Percentiles rank a stretch among this genome's conserved stretches.
Evolutionary conservation across 2,113 vertebrate genomes (phyloP).

Genomic region (Periophthalmodon schlosseri): DNA sequence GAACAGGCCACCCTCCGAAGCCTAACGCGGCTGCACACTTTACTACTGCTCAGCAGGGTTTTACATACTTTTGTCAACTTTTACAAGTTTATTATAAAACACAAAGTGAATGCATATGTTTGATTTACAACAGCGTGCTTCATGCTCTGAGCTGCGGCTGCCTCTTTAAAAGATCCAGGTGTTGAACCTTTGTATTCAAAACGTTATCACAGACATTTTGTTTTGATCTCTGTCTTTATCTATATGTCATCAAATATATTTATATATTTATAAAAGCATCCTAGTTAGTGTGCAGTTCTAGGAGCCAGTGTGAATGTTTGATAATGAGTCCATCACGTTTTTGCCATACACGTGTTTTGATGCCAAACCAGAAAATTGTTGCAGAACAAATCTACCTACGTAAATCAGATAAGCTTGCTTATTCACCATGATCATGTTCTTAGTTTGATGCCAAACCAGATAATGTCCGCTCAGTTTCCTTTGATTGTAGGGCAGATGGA

Average conservation of each 20-base stretch:
- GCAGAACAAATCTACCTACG: too few relatives aligned
- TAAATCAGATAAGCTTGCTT: neutral
- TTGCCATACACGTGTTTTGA: too few relatives aligned
- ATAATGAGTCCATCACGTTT: too few relatives aligned
- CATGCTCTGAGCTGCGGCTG: slow-evolving; percentile 17
- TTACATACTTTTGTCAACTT: slow-evolving; percentile 46
- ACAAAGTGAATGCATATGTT: slow-evolving; percentile 29
- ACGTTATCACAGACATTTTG: slow-evolving; percentile 8
- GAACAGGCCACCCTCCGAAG: slow-evolving; percentile 10
- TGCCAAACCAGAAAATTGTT: too few relatives aligned
- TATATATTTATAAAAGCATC: too few relatives aligned
- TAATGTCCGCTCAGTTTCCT: slow-evolving; percentile 8
- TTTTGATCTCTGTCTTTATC: neutral
- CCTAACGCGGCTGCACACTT: slow-evolving; percentile 13
- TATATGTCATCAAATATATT: neutral
- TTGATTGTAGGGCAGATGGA: slow-evolving; percentile 25
- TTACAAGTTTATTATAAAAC: slow-evolving; percentile 55
- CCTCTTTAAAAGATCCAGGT: slow-evolving; percentile 11
- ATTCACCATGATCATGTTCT: neutral
- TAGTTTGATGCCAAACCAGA: slow-evolving; percentile 12
- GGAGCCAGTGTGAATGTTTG: too few relatives aligned
- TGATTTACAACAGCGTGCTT: slow-evolving; percentile 38
- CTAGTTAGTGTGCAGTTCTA: too few relatives aligned
- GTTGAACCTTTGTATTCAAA: slow-evolving; percentile 15
- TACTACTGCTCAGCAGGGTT: slow-evolving; percentile 39